Base-by-base conservation (phyloP, 2,888 invertebrate genomes). In the Limnephilus auricula region DNA sequence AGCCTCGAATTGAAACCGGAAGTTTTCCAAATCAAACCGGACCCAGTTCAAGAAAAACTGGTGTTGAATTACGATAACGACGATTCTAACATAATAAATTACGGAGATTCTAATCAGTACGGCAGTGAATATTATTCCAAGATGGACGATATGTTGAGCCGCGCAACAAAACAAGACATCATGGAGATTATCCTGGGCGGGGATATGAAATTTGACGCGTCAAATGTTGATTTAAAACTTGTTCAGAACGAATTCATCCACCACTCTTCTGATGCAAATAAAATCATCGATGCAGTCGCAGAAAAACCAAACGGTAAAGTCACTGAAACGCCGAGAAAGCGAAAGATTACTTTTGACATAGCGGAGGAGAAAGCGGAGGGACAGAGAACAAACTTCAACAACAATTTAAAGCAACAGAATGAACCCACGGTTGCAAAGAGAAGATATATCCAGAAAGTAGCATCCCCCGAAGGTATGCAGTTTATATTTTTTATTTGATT, bases 141-240 rank as follows among this genome's bases (percentile, higher is more conserved):
- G 93, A 94, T 96, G 91, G 94, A 95, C 93, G 95, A 96, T 90
- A 95, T 95, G 95, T 95, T 96, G 0, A 95, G 95, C 32, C 95
- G 95, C 86, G 95, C 96, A 31, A 95, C 96, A 0, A 94, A 95
- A 18, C 95, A 95, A 93, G 94, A 96, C 94, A 95, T 96, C 4
- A 95, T 96, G 95, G 96, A 96, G 91, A 96, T 96, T 25, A 96
- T 96, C 93, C 94, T 96, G 31, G 96, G 96, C n/a, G 95, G 94
- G 50, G 94, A 94, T 25, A 93, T 94, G 89, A 93, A 92, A 0
- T 95, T 95, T 32, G 94, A 94, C 37, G 94, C 94, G 0, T 94
- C 94, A 0, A 94, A 93, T 45, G 90, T 93, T 9, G 92, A 92
- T 89, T 88, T 92, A 94, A 92, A 32, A 94, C 94, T 79, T 50